A percentile compares a stretch with the other conserved stretches of the same genome.
Conservation (phyloP, 2,797 vertebrate species). For the Leptodactylus fallax region DNA sequence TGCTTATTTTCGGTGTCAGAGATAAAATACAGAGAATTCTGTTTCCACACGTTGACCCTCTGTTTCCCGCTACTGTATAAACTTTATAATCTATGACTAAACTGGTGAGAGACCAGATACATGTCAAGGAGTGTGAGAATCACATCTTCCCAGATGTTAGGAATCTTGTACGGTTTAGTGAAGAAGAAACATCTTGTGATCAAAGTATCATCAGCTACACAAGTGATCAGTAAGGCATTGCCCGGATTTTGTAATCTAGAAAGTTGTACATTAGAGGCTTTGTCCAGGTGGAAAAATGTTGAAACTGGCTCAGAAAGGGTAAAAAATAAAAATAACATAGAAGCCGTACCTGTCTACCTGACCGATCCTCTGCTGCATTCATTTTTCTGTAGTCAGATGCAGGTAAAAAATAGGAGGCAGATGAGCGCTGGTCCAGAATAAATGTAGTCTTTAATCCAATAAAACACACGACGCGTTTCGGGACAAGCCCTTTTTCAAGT, state of each 20-base stretch:
- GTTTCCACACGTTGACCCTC: constrained; percentile 68
- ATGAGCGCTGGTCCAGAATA: no score
- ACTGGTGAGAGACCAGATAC: constrained; percentile 63
- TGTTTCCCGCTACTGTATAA: constrained; percentile 17
- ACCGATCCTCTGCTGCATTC: no score
- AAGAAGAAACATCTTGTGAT: constrained; percentile 7
- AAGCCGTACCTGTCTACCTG: no score
- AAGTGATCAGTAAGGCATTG: not conserved
- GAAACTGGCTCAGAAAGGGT: no score
- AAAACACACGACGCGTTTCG: no score
- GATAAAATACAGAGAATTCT: not conserved
- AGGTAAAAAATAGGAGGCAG: no score
- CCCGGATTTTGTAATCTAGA: not conserved
- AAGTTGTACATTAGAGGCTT: not conserved
- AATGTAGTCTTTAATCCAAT: no score
- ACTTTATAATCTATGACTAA: constrained; percentile 37
- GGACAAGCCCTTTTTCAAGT: no score
- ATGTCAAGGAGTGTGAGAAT: constrained; percentile 58
- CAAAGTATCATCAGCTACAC: not conserved
- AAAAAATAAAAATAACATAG: no score
- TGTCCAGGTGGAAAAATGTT: no score
- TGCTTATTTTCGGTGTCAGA: not conserved
- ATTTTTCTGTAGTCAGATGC: no score
- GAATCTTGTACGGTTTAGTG: not conserved
- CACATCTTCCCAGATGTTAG: constrained; percentile 29